Base-by-base conservation (phyloP, 1,140 invertebrate species). In the Drosophila miranda region DNA sequence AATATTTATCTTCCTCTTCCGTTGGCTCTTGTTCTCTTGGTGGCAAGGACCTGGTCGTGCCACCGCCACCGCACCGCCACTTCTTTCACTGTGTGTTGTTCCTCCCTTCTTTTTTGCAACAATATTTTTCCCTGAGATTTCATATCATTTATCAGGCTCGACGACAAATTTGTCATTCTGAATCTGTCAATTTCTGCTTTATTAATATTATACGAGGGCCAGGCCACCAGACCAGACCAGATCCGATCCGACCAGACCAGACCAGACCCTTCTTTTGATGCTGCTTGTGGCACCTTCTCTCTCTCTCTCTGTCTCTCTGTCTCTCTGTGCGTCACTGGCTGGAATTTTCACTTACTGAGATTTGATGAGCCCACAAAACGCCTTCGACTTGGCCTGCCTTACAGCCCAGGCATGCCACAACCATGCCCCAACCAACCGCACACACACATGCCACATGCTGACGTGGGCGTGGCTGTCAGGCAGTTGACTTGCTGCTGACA, bases 181-280 rank as follows among this genome's bases (percentile, higher is more conserved):
- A 87, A 87, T 87, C 82, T 87, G 82, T 87, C 82, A 87, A 87
- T 87, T 87, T 82, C 82, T 87, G 82, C 78, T 87, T 87, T 87
- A 87, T 87, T 87, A 87, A 87, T 87, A 86, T 87, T 87, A 78
- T 78, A 78, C 78, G 71, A 78, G 57, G 34, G 52, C 53, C 44
- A 38, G 57, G 49, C 51, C 61, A 26, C 23, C 3, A 78, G 61
- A 46, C 50, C 61, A 46, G 54, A 42, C 46, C 61, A 71, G 34
- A 38, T 4, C 34, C 11, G 54, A 42, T 46, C 61, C 71, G 34
- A 38, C 34, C 34, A 16, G 8, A 11, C 57, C 44, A 38, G 54
- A 42, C 51, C 61, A 75, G 34, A 38, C 34, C 34, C 34, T 38
- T 38, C 34, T 8, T 8, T 26, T 26, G 23, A 4, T 26, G 6